Base-by-base conservation (phyloP, 2,113 vertebrate genomes). In the Xiphophorus hellerii region DNA sequence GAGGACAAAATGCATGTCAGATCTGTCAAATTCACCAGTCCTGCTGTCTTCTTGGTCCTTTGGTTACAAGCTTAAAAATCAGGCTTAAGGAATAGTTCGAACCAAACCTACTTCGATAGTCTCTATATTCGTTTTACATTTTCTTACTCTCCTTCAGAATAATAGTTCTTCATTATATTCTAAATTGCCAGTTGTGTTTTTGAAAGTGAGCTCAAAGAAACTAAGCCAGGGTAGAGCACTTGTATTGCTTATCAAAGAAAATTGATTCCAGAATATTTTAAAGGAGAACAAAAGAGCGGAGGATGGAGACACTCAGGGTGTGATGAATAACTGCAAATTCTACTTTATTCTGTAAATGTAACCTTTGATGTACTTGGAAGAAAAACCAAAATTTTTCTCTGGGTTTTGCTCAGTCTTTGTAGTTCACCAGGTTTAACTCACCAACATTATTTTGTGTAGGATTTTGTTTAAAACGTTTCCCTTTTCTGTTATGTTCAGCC, bases 1-100 rank as follows among this genome's bases (percentile, higher is more conserved):
- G 84, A 92, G 90, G 81, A 87, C 71, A 62, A 82, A 87, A 81
- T 93, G 93, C 91, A 92, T 92, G 89, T 74, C 78, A 80, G 85
- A 78, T 78, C 71, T 81, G 62, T 73, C 54, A 54, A 44, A 61
- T 62, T 76, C 74, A 78, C 82, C 79, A 14, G 30, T 14, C 75
- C 62, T 54, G 48, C 74, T 71, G 77, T 83, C 83, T 69, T 54
- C 63, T 76, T 30, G 37, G 37, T 35, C 72, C 71, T 77, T 78
- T 69, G 60, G 17, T 70, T 0, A 15, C 68, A 73, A 83, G 69
- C 20, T 76, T 76, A 74, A 87, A 79, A 71, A 81, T 64, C 71
- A 62, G 73, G 74, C 71, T 77, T 51, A 71, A 66, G 58, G 71
- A 80, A 80, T 68, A 33, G 79, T 84, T 73, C 28, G 73, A 80